Conservation (phyloP, 2,113 vertebrate genomes). For the Trogon melanurus region DNA sequence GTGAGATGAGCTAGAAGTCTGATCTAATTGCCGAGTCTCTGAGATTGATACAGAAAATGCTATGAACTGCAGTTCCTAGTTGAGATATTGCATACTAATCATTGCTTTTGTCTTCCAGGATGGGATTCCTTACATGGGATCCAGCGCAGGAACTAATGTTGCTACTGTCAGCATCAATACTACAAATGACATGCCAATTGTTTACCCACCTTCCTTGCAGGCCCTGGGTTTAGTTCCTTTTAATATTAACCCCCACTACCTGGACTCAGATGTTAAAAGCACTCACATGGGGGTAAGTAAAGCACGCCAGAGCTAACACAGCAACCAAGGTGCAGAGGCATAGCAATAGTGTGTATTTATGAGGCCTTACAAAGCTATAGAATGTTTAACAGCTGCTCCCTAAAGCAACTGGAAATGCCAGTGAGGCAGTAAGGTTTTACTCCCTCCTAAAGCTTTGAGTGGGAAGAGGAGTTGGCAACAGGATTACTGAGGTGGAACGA, state of each 20-base stretch:
- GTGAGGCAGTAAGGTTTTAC: neutral
- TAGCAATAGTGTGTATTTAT: rapidly evolving
- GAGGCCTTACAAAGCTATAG: neutral
- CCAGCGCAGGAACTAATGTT: slow-evolving; percentile 86
- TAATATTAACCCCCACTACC: slow-evolving; percentile 90
- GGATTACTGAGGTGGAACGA: neutral
- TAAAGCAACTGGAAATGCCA: neutral
- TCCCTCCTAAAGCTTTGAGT: neutral
- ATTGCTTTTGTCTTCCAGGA: slow-evolving; percentile 75
- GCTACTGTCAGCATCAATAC: slow-evolving; percentile 86
- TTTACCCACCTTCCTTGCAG: slow-evolving; percentile 82
- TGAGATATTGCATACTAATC: neutral
- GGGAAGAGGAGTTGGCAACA: neutral
- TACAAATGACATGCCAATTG: slow-evolving; percentile 91
- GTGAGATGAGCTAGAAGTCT: neutral
- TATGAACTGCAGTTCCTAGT: neutral
- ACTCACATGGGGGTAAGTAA: slow-evolving; percentile 87
- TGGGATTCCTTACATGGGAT: slow-evolving; percentile 87
- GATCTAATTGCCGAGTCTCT: neutral
- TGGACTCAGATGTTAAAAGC: slow-evolving; percentile 81
- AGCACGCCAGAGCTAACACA: neutral
- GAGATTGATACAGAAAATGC: neutral
- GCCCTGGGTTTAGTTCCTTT: slow-evolving; percentile 87
- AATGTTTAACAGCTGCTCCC: neutral
- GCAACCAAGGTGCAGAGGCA: neutral